Evolutionary conservation across 2,113 vertebrate genomes (phyloP).

Genomic region (Prochilodus magdalenae): DNA sequence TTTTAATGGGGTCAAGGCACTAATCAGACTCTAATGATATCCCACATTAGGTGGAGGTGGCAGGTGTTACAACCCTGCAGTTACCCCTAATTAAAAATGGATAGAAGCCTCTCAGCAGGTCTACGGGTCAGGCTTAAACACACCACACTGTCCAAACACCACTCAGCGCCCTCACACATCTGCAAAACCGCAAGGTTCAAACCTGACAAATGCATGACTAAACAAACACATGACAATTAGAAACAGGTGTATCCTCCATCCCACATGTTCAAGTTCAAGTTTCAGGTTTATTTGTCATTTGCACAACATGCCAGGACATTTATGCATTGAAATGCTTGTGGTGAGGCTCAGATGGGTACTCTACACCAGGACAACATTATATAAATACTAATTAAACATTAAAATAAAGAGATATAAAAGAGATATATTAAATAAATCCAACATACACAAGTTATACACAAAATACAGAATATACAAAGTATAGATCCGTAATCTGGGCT

Average conservation of each 20-base stretch:
- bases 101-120: background rate
- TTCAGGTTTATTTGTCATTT: too few relatives aligned
- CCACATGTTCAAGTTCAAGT: constrained; percentile 27
- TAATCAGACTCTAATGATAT: constrained; percentile 21
- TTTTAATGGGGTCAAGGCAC: background rate
- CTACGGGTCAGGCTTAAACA: background rate
- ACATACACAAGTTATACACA: too few relatives aligned
- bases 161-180: constrained; percentile 22
- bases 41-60: background rate
- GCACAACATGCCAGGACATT: too few relatives aligned
- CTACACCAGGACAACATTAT: too few relatives aligned
- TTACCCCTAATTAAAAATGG: background rate
- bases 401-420: too few relatives aligned
- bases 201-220: constrained; percentile 40
- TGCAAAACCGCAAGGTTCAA: background rate
- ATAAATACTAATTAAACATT: too few relatives aligned
- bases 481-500: too few relatives aligned
- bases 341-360: too few relatives aligned
- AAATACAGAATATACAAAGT: too few relatives aligned
- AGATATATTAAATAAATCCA: too few relatives aligned
- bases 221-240: constrained; percentile 37
- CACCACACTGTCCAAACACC: constrained; percentile 30
- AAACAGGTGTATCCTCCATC: constrained; percentile 13
- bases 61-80: background rate
- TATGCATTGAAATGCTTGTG: too few relatives aligned